A percentile compares a stretch with the other conserved stretches of the same genome.
Evolutionary conservation across 2,113 vertebrate species (phyloP).

Genomic region (Chlorodrepanis virens): DNA sequence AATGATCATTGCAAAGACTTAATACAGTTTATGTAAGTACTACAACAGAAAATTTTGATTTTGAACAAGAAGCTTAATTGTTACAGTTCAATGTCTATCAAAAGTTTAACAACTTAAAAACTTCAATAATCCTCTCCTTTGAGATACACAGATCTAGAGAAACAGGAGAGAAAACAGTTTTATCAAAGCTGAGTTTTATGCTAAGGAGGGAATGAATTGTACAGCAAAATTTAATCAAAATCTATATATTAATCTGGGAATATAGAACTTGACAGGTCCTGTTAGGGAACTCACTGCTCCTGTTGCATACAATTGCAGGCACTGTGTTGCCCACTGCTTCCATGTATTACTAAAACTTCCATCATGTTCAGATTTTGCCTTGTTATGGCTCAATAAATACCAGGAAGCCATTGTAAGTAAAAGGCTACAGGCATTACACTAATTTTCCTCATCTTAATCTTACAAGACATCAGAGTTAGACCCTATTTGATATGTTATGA

Average conservation of each 20-base stretch:
- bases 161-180: background rate
- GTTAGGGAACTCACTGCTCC: background rate
- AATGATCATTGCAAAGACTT: background rate
- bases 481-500: background rate
- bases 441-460: background rate
- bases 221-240: background rate
- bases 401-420: rapidly evolving
- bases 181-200: background rate
- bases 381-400: background rate
- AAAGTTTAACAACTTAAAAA: background rate
- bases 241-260: rapidly evolving
- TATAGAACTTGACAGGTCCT: background rate
- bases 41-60: background rate
- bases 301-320: background rate
- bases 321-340: background rate
- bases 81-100: background rate
- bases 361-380: background rate
- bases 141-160: background rate
- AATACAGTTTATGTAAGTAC: background rate
- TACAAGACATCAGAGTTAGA: background rate
- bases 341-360: background rate
- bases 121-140: background rate
- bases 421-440: background rate
- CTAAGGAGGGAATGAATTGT: background rate
- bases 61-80: background rate